These are phyloP conservation scores for Trachelus stipa DNA, from an alignment of 2,888 invertebrate species.

Conservation along the genomic window DNA sequence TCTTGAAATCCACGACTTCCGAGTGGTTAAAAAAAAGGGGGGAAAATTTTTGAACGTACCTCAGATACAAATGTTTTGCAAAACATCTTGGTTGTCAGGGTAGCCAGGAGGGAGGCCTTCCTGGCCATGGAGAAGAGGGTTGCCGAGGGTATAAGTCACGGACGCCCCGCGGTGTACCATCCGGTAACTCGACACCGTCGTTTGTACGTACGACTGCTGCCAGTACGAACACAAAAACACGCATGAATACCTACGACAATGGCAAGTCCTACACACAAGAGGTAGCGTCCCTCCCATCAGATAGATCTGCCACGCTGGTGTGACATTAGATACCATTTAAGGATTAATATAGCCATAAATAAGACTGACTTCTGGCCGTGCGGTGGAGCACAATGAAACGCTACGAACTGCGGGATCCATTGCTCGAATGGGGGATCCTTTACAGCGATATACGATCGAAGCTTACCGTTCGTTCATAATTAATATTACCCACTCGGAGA, in stretches of 20 bases:
- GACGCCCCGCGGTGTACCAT: conserved; percentile 66
- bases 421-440: conserved; percentile 1
- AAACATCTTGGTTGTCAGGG: conserved; percentile 58
- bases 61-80: conserved; percentile 59
- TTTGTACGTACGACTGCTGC: conserved; percentile 57
- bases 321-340: conserved; percentile 67
- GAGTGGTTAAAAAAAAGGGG: conserved; percentile 3
- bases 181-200: conserved; percentile 67
- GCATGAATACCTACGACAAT: conserved; percentile 65
- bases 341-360: conserved; percentile 67
- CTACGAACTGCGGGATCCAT: conserved; percentile 6
- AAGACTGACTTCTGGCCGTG: conserved; percentile 52
- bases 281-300: conserved; percentile 44
- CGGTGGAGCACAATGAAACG: conserved; percentile 34
- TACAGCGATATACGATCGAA: neutral
- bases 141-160: conserved; percentile 59
- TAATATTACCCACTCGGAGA: neutral
- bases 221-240: conserved; percentile 56
- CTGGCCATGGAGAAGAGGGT: neutral
- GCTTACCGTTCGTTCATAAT: neutral
- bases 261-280: conserved; percentile 57
- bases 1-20: neutral
- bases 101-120: conserved; percentile 11
- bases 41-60: conserved; percentile 30
- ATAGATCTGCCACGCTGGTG: conserved; percentile 57